Evolutionary conservation across 1,140 invertebrate species (phyloP).

Genomic region (Megalonaias nervosa): DNA sequence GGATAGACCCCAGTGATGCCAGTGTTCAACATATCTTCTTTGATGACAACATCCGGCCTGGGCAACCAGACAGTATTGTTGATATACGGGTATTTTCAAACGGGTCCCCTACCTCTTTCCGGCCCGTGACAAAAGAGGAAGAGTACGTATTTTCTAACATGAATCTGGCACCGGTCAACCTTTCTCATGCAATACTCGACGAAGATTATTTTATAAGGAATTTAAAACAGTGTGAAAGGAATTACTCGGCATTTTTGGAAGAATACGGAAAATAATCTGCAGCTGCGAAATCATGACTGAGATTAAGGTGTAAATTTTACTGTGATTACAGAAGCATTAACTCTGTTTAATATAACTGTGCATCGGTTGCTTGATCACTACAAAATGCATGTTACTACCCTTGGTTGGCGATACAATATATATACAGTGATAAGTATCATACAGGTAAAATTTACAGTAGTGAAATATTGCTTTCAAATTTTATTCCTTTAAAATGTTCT

Average conservation of each 20-base stretch:
- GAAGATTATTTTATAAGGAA: slow-evolving; percentile 30
- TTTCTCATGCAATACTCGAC: slow-evolving; percentile 29
- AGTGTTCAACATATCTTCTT: slow-evolving; percentile 30
- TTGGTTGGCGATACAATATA: too few species aligned
- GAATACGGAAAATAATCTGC: too few species aligned
- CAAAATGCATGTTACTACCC: too few species aligned
- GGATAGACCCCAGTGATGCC: slow-evolving; percentile 17
- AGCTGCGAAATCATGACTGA: too few species aligned
- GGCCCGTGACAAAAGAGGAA: slow-evolving; percentile 5
- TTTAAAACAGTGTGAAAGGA: slow-evolving; percentile 19
- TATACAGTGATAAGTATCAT: too few species aligned
- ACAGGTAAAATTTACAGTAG: too few species aligned
- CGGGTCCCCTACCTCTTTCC: not conserved
- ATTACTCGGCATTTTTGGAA: slow-evolving; percentile 9
- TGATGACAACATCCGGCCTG: slow-evolving; percentile 34
- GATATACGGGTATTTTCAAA: slow-evolving; percentile 18
- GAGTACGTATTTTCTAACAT: slow-evolving; percentile 21
- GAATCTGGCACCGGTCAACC: slow-evolving; percentile 29
- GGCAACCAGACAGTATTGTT: slow-evolving; percentile 25
- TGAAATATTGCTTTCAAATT: too few species aligned
- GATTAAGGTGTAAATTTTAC: too few species aligned
- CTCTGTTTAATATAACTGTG: too few species aligned
- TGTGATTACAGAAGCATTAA: too few species aligned
- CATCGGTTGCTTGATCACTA: too few species aligned
- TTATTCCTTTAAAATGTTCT: too few species aligned